Evolutionary conservation across 2,797 vertebrate genomes (phyloP).

Genomic region (Sebastes matsubarae): DNA sequence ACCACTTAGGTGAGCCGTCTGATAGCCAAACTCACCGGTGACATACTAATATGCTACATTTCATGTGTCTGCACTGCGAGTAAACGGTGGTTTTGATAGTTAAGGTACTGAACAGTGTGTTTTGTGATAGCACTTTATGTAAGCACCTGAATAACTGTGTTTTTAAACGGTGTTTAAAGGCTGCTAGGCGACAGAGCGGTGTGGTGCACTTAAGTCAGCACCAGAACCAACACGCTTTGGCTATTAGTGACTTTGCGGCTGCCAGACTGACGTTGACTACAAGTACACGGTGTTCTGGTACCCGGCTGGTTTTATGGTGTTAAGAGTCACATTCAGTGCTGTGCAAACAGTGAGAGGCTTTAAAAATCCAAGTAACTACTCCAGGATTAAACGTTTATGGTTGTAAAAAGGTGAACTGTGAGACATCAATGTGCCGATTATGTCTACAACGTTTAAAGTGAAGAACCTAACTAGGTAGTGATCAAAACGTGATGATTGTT

Average conservation of each 20-base stretch:
- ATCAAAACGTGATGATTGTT: constrained; percentile 24
- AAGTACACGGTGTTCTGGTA: constrained; percentile 24
- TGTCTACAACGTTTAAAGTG: constrained; percentile 18
- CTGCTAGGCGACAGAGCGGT: constrained; percentile 31
- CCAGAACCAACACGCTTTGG: constrained; percentile 48
- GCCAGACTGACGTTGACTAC: neutral
- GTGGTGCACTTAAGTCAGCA: constrained; percentile 53
- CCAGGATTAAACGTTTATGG: neutral
- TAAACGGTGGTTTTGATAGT: constrained; percentile 14
- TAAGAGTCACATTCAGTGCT: constrained; percentile 49
- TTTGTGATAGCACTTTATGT: constrained; percentile 59
- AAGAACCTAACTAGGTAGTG: constrained; percentile 54
- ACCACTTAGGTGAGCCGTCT: constrained; percentile 17
- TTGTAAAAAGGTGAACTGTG: constrained; percentile 9
- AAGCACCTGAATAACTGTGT: constrained; percentile 53
- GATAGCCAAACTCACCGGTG: constrained; percentile 1
- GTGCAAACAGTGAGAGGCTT: constrained; percentile 45
- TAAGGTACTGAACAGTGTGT: constrained; percentile 20
- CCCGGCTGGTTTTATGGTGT: constrained; percentile 22
- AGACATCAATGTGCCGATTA: constrained; percentile 18
- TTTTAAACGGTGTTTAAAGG: constrained; percentile 31
- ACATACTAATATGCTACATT: constrained; percentile 40
- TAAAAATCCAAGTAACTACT: neutral
- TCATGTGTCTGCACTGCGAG: constrained; percentile 15
- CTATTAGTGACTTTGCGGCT: constrained; percentile 32